These are phyloP conservation scores for Gila robusta DNA, from an alignment of 2,797 vertebrate genomes.

Conservation along the genomic window DNA sequence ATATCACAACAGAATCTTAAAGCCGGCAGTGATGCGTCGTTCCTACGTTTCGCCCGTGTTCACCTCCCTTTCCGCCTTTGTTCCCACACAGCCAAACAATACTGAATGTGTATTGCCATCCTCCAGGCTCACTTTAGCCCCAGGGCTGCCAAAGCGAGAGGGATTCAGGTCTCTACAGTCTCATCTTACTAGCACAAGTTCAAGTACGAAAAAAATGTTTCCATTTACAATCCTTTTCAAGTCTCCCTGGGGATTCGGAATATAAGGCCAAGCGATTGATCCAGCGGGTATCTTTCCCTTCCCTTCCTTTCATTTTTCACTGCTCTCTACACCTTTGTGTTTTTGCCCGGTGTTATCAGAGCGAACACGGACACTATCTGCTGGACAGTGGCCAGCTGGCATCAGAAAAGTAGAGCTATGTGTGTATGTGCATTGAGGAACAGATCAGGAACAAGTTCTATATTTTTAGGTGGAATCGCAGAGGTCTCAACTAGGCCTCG, in stretches of 20 bases:
- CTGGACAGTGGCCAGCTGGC: conserved; percentile 15
- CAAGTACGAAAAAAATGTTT: background rate
- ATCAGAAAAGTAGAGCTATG: conserved; percentile 8
- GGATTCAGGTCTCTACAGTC: background rate
- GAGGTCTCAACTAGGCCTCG: background rate
- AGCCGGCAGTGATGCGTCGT: background rate
- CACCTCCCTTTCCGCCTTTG: background rate
- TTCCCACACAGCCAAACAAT: conserved; percentile 3
- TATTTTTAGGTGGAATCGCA: background rate
- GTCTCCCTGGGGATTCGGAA: background rate
- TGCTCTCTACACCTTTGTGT: background rate
- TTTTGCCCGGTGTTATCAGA: conserved; percentile 29
- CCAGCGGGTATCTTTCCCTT: background rate
- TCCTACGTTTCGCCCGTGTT: background rate
- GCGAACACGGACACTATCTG: conserved; percentile 5
- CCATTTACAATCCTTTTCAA: background rate
- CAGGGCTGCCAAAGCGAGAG: background rate
- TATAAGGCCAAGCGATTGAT: background rate
- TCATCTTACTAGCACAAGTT: conserved; percentile 14
- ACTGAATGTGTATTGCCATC: conserved; percentile 11
- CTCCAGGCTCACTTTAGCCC: conserved; percentile 9
- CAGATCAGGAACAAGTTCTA: background rate
- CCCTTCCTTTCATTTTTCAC: background rate
- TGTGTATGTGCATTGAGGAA: background rate
- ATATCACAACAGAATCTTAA: conserved; percentile 29